Evolutionary conservation across 2,888 invertebrate genomes (phyloP).

Genomic region (Luperina testacea): DNA sequence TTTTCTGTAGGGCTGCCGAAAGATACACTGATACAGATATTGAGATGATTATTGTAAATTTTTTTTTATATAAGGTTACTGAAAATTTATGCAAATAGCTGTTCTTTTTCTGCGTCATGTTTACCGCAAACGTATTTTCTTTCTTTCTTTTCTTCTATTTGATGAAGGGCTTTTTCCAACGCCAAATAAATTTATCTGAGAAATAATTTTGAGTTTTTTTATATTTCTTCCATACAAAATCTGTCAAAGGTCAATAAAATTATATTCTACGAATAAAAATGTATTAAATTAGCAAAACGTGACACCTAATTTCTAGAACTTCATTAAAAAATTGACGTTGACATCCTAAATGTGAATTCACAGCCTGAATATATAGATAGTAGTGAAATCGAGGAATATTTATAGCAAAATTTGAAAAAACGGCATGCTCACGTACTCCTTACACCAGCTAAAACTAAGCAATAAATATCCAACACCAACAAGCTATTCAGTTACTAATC

Average conservation of each 20-base stretch:
- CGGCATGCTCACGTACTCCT: too few relatives aligned
- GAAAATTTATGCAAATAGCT: background rate
- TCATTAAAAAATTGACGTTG: too few relatives aligned
- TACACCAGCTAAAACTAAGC: background rate
- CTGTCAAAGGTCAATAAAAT: too few relatives aligned
- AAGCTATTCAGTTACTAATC: background rate
- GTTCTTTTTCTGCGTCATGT: background rate
- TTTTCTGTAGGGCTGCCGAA: slow-evolving; percentile 75
- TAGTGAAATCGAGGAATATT: too few relatives aligned
- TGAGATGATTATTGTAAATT: too few relatives aligned
- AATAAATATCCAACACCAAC: background rate
- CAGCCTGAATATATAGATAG: background rate
- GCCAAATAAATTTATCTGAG: too few relatives aligned
- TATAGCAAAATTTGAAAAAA: rapidly evolving
- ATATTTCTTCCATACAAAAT: too few relatives aligned
- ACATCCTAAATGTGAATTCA: background rate
- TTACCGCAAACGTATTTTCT: background rate
- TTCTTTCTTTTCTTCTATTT: background rate
- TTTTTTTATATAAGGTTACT: too few relatives aligned
- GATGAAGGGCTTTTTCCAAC: too few relatives aligned
- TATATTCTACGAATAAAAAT: too few relatives aligned
- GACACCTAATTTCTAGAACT: background rate
- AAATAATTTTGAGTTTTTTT: too few relatives aligned
- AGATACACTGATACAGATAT: background rate
- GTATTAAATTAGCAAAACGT: background rate